Evolutionary conservation across 1,140 invertebrate genomes (phyloP), one percentile per base, ranked within the genome.

Genomic region (Himalopsyche phryganea): DNA sequence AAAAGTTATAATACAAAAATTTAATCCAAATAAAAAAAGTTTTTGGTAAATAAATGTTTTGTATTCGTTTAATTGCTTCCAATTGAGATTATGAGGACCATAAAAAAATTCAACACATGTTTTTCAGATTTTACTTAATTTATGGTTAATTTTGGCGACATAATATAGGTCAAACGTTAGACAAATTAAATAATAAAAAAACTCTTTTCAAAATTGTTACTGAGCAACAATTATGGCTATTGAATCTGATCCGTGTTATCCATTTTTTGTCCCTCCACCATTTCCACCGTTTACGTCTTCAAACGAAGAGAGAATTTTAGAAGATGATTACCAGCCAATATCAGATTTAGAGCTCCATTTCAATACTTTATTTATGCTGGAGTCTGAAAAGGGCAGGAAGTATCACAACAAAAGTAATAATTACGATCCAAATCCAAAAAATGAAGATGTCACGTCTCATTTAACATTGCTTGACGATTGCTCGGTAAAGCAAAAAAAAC

Each of bases 301-400:
- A 33, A 45, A 52, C 7, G 11, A 50, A 2, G 54, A 63, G 10
- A 35, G 35, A 20, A 28, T 50, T 14, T 13, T 50, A 9, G 57
- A 56, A 40, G 61, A 59, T 4, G 53, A 63, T 17, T 48, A 13
- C 28, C 58, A 60, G 18, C 53, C 62, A 5, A 60, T 64, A 33
- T 60, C 58, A 18, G 62, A 64, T 23, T 33, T 64, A 32, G 62
- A 64, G 40, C 28, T 58, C 5, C 62, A 64, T 28, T 64, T 64
- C 41, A 64, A 64, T n/a, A 64, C 58, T n/a, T 20, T 64, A n/a
- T 64, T 64, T 50, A 60, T 60, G 62, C 11, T 63, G 11, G 62
- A 60, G 17, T 55, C 62, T 11, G 62, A 64, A 47, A 60, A 64
- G 28, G 62, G 58, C 3, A 57, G 54, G 11, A 38, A 28, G 9